phyloP scores from a whole-genome alignment of 2,888 invertebrate species.

The Drosophila formosana region DNA sequence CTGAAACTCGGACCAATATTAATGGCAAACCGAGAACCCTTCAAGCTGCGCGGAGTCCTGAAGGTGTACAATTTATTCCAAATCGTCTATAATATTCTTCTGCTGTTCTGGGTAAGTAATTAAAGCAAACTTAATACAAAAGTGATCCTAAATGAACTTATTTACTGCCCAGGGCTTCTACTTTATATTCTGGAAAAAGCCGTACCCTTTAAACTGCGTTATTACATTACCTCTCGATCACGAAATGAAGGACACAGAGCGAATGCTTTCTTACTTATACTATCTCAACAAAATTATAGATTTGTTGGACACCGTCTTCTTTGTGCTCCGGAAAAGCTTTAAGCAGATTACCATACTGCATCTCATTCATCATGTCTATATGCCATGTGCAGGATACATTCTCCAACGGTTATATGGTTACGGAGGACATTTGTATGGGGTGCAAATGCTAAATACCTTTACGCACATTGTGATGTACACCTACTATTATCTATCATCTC shows the following conservation, averaged over 20 bases:
- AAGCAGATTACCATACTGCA: slow-evolving; percentile 55
- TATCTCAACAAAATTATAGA: slow-evolving; percentile 57
- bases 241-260: slow-evolving; percentile 35
- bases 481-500: slow-evolving; percentile 52
- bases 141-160: neutral
- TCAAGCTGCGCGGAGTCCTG: slow-evolving; percentile 7
- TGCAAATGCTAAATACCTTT: slow-evolving; percentile 29
- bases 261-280: slow-evolving; percentile 43
- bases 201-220: slow-evolving; percentile 19
- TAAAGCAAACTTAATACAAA: too few species aligned
- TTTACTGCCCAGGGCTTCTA: neutral
- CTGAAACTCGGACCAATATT: slow-evolving; percentile 30
- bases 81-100: slow-evolving; percentile 17
- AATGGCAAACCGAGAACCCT: slow-evolving; percentile 37
- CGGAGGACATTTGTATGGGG: slow-evolving; percentile 49
- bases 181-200: neutral
- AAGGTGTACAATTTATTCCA: slow-evolving; percentile 38
- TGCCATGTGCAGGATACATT: slow-evolving; percentile 32
- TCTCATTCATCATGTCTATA: slow-evolving; percentile 53
- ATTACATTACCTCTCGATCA: slow-evolving; percentile 31
- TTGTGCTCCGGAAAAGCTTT: slow-evolving; percentile 61
- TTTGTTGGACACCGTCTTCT: slow-evolving; percentile 56
- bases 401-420: slow-evolving; percentile 38
- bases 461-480: slow-evolving; percentile 55
- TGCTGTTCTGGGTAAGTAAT: slow-evolving; percentile 16